A percentile compares a stretch with the other conserved stretches of the same genome.
Evolutionary conservation across 2,113 vertebrate genomes (phyloP).

Genomic region (Eonycteris spelaea): DNA sequence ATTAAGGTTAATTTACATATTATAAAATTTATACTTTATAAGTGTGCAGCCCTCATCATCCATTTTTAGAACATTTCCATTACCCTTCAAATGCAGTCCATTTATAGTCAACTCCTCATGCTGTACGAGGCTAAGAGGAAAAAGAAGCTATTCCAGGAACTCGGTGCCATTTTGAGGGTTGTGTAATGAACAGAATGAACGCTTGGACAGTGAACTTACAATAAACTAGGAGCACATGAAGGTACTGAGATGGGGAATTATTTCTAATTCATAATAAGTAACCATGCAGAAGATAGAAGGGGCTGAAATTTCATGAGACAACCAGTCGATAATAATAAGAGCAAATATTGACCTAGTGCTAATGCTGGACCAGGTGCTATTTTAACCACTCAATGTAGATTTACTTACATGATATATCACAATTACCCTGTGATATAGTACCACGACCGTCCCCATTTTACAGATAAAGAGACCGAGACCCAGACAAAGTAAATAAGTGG

Average conservation of each 20-base stretch:
- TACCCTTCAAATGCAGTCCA: not conserved
- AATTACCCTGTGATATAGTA: not conserved
- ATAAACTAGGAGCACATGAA: not conserved
- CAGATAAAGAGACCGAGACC: not conserved
- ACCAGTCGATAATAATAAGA: not conserved
- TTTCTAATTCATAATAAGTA: not conserved
- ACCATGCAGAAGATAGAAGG: not conserved
- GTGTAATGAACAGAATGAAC: not conserved
- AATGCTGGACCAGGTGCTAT: accelerated
- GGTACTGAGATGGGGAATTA: not conserved
- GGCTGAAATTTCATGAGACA: not conserved
- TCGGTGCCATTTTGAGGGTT: accelerated
- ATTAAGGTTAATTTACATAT: not conserved
- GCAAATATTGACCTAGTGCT: not conserved
- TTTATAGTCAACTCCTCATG: not conserved
- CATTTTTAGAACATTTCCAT: not conserved
- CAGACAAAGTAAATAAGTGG: not conserved
- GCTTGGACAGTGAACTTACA: not conserved
- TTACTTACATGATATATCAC: not conserved
- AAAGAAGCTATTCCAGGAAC: not conserved
- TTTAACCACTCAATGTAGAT: not conserved
- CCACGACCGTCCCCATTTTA: not conserved
- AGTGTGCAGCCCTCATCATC: not conserved
- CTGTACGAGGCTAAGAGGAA: not conserved
- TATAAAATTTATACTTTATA: not conserved